Conservation (phyloP, 2,113 vertebrate genomes). For the Enhydra lutris region DNA sequence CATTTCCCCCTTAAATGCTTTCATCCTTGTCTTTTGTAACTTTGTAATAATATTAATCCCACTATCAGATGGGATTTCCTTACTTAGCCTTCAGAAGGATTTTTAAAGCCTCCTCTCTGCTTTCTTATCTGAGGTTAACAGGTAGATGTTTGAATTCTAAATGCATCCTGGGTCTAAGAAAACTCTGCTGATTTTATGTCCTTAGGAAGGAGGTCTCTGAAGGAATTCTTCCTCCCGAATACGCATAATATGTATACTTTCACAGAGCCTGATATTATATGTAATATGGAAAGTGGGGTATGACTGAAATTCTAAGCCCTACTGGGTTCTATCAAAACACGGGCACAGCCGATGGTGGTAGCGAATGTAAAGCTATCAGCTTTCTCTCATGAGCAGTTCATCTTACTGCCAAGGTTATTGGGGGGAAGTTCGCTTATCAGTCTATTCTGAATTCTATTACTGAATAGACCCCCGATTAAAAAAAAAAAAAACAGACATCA, state of each 20-base stretch:
- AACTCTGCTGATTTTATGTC: neutral
- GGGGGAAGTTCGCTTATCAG: neutral
- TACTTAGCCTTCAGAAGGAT: constrained; percentile 35
- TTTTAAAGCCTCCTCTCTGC: constrained; percentile 51
- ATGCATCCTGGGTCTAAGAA: constrained; percentile 25
- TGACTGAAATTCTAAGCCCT: neutral
- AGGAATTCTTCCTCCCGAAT: neutral
- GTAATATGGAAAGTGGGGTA: neutral
- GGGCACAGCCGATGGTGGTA: rapidly evolving
- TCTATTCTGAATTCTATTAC: neutral
- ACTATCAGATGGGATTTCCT: constrained; percentile 54
- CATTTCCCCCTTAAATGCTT: neutral
- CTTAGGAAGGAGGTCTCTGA: constrained; percentile 28
- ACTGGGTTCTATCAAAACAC: neutral
- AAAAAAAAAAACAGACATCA: neutral
- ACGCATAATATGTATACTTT: neutral
- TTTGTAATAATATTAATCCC: constrained; percentile 54
- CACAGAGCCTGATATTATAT: neutral
- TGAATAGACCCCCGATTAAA: neutral
- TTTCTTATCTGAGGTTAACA: constrained; percentile 65
- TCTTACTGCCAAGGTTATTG: neutral
- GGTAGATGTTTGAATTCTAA: constrained; percentile 60
- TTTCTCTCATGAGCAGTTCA: neutral
- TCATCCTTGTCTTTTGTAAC: neutral
- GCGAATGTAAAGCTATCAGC: neutral